Evolutionary conservation across 2,888 invertebrate species (phyloP).

Genomic region (Drosophila mimica): DNA sequence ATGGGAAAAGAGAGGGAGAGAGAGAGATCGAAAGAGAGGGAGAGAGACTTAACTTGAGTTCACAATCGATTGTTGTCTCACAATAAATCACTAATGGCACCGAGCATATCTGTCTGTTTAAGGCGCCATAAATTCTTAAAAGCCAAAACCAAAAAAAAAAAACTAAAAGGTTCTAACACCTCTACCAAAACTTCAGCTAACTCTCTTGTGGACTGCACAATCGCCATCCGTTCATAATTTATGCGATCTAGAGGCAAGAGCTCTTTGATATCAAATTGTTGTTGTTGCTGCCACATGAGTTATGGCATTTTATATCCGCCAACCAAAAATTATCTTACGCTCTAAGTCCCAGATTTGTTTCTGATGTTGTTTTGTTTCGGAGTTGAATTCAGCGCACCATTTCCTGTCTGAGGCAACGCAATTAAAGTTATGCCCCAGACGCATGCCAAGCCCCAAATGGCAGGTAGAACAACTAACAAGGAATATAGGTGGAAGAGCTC

Average conservation of each 20-base stretch:
- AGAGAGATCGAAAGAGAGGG: background rate
- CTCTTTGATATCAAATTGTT: slow-evolving; percentile 75
- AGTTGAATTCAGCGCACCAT: slow-evolving; percentile 24
- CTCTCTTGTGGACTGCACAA: slow-evolving; percentile 44
- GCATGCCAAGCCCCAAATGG: slow-evolving; percentile 30
- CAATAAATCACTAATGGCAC: slow-evolving; percentile 77
- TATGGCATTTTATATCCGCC: slow-evolving; percentile 72
- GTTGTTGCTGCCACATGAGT: slow-evolving; percentile 68
- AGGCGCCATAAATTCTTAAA: slow-evolving; percentile 73
- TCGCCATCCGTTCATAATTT: slow-evolving; percentile 60
- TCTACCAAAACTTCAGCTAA: slow-evolving; percentile 30
- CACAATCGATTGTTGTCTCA: slow-evolving; percentile 68
- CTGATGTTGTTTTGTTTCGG: slow-evolving; percentile 28
- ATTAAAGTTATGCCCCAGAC: slow-evolving; percentile 44
- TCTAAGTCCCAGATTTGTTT: slow-evolving; percentile 29
- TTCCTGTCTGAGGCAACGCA: slow-evolving; percentile 50
- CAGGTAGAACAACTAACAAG: slow-evolving; percentile 22
- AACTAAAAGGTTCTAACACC: slow-evolving; percentile 75
- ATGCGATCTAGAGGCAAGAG: slow-evolving; percentile 64
- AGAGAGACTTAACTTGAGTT: background rate
- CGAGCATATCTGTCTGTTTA: slow-evolving; percentile 71
- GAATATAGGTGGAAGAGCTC: background rate
- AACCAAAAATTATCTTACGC: slow-evolving; percentile 44
- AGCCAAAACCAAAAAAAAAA: slow-evolving; percentile 22
- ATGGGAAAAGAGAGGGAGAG: slow-evolving; percentile 10